Evolutionary conservation across 2,797 vertebrate genomes (phyloP), one percentile per base, ranked within the genome.

Genomic region (Chiroxiphia lanceolata): DNA sequence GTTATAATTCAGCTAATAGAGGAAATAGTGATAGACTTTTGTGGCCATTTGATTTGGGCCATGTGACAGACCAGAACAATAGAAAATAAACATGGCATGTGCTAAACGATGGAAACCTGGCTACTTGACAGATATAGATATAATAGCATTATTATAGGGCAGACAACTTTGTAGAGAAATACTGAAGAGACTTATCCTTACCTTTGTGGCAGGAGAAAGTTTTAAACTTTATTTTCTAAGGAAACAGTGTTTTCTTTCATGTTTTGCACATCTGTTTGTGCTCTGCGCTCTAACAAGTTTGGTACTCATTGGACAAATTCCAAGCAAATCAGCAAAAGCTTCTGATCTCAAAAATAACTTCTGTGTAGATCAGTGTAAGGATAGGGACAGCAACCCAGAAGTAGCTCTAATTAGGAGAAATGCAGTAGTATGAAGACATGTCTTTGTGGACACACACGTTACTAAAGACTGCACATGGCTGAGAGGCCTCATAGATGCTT

Each of bases 1-100:
- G 19, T 71, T 93, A 31, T 92, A 80, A 80, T 95, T 92, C 34
- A 87, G 26, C 21, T 83, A 90, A 77, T 91, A 89, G 48, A 92
- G 75, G 71, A 94, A 96, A 74, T 42, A 83, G 48, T 47, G 44
- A 57, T 29, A 77, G 68, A 57, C 29, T 84, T 89, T 26, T 74
- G 29, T 51, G 54, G 64, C 26, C 16, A 18, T 83, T 92, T 86
- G 34, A 71, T 87, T 87, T 63, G 13, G 47, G 18, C 54, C 61
- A 33, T 12, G 3, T 71, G 34, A 19, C 40, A 71, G 53, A 80
- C 56, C 26, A 92, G 90, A 92, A 93, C 33, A 87, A 68, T 40
- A 75, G 81, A 75, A 94, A 93, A 80, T 71, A 77, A 89, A 79
- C 15, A 27, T 51, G 45, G 14, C 18, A 25, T 48, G 3, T 53